Percentiles rank a stretch among this genome's conserved stretches.
phyloP scores from a whole-genome alignment of 2,113 vertebrate species.

The Myxocyprinus asiaticus region DNA sequence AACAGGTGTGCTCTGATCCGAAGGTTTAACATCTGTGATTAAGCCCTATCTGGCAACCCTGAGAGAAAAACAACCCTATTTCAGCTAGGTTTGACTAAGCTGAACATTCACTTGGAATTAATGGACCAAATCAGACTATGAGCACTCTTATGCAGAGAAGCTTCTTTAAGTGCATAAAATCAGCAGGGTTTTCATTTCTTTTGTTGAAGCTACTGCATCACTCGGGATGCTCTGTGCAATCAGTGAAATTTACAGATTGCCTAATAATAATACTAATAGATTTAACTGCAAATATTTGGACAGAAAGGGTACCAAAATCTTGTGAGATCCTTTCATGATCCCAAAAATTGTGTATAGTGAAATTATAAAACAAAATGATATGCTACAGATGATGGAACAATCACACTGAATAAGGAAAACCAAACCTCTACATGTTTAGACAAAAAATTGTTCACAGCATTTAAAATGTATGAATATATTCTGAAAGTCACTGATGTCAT shows the following conservation, averaged over 20 bases:
- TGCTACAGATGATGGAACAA: conserved; percentile 48
- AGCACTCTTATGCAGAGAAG: conserved; percentile 25
- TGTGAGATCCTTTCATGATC: neutral
- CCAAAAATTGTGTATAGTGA: conserved; percentile 4
- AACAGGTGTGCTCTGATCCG: conserved; percentile 25
- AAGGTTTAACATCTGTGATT: conserved; percentile 39
- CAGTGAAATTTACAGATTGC: neutral
- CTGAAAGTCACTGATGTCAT: conserved; percentile 21
- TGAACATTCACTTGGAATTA: conserved; percentile 37
- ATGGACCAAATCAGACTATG: conserved; percentile 27
- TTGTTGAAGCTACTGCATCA: conserved; percentile 1
- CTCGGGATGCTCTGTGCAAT: neutral
- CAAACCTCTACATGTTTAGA: conserved; percentile 3
- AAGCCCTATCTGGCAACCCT: conserved; percentile 56
- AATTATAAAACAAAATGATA: conserved; percentile 41
- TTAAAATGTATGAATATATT: conserved; percentile 19
- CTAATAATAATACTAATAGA: neutral
- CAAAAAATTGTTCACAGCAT: conserved; percentile 33
- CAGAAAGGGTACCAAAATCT: neutral
- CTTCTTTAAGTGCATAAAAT: conserved; percentile 37
- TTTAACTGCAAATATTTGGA: neutral
- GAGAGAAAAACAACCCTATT: conserved; percentile 51
- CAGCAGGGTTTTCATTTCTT: neutral
- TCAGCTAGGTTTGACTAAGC: conserved; percentile 20
- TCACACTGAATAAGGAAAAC: neutral